These are phyloP conservation scores for Electrophaes corylata DNA, from an alignment of 2,888 invertebrate species.

Conservation along the genomic window DNA sequence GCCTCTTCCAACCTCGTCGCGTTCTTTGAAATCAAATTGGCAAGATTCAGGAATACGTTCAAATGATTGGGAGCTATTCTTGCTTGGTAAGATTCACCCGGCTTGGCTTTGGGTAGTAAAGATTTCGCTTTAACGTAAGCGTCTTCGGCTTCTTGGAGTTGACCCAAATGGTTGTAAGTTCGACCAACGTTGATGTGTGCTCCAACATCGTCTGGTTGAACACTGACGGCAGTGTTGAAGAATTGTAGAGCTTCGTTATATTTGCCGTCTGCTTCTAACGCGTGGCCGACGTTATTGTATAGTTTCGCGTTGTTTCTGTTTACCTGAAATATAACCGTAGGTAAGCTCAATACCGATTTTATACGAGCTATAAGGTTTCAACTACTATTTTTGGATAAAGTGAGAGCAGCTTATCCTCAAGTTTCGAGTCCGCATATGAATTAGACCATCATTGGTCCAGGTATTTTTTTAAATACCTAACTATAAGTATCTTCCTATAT, in stretches of 20 bases:
- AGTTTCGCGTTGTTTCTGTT: constrained; percentile 97
- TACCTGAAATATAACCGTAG: constrained; percentile 83
- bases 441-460: too few relatives aligned
- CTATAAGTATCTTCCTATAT: too few relatives aligned
- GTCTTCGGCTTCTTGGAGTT: constrained; percentile 91
- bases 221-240: constrained; percentile 95
- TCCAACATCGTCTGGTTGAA: constrained; percentile 98
- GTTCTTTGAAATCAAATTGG: constrained; percentile 97
- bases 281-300: constrained; percentile 98
- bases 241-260: constrained; percentile 93
- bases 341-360: too few relatives aligned
- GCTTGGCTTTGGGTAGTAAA: constrained; percentile 94
- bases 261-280: constrained; percentile 90
- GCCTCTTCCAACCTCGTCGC: constrained; percentile 96
- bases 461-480: too few relatives aligned
- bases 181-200: constrained; percentile 98
- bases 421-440: too few relatives aligned
- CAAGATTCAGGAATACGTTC: constrained; percentile 97
- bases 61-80: constrained; percentile 97
- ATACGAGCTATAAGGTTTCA: too few relatives aligned
- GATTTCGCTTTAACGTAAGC: constrained; percentile 96
- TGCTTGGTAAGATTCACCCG: constrained; percentile 97
- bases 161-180: constrained; percentile 95
- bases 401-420: too few relatives aligned
- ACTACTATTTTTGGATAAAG: too few relatives aligned